Conservation (phyloP, 2,797 vertebrate genomes). For the Loriculus beryllinus region DNA sequence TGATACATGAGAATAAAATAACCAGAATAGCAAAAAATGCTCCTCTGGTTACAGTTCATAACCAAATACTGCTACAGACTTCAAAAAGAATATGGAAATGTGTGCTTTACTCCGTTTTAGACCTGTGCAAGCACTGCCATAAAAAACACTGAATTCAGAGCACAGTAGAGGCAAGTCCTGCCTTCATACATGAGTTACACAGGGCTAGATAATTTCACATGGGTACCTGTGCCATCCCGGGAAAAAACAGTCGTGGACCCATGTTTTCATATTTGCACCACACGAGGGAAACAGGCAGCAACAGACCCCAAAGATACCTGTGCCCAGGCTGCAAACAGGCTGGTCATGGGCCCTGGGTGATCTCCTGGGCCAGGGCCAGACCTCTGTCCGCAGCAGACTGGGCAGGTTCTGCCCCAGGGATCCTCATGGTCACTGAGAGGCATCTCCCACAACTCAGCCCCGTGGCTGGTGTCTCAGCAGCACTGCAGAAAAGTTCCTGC, state of each 20-base stretch:
- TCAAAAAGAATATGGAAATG: not conserved
- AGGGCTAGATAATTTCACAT: fast-evolving
- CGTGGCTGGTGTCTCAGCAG: fast-evolving
- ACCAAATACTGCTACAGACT: not conserved
- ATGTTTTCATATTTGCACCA: not conserved
- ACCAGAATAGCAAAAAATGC: not conserved
- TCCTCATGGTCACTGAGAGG: not conserved
- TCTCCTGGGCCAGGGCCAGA: fast-evolving
- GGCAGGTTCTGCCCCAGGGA: not conserved
- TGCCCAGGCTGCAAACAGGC: not conserved
- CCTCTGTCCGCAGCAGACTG: not conserved
- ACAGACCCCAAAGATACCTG: not conserved
- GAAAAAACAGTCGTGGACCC: not conserved
- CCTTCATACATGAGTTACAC: not conserved
- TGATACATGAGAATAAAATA: not conserved
- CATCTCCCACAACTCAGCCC: not conserved
- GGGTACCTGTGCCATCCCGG: not conserved
- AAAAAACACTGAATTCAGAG: not conserved
- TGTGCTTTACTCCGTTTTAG: not conserved
- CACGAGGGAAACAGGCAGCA: not conserved
- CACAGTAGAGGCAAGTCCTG: not conserved
- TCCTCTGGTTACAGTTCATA: not conserved
- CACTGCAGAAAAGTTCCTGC: not conserved
- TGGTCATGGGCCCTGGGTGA: not conserved
- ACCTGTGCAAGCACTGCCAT: not conserved